A percentile compares a stretch with the other conserved stretches of the same genome.
phyloP scores from a whole-genome alignment of 2,797 vertebrate species.

The Rhinichthys osculus region DNA sequence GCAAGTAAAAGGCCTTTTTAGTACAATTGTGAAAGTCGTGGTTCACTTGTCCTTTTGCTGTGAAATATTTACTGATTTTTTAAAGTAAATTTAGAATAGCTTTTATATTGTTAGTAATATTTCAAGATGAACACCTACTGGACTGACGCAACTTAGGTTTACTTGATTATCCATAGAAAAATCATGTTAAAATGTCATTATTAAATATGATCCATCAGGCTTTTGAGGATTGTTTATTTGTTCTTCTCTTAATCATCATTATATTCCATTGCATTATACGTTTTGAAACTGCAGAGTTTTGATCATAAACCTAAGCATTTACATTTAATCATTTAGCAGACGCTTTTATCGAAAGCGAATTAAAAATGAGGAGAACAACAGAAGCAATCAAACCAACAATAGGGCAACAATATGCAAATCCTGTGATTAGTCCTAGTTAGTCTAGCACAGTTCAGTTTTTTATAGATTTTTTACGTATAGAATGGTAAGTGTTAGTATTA shows the following conservation, averaged over 20 bases:
- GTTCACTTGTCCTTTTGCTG: not conserved
- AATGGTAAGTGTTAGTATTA: no score
- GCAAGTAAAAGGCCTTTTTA: not conserved
- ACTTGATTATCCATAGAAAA: not conserved
- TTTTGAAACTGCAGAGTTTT: not conserved
- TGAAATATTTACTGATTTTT: not conserved
- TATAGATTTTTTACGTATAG: no score
- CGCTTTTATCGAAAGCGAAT: no score
- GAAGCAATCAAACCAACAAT: no score
- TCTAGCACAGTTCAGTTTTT: no score
- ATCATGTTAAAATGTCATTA: not conserved
- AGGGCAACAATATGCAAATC: no score
- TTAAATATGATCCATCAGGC: not conserved
- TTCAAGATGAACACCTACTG: not conserved
- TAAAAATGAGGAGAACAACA: no score
- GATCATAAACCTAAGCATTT: not conserved
- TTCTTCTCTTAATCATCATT: not conserved
- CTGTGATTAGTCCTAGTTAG: no score
- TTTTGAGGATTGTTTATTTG: no score
- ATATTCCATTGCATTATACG: not conserved
- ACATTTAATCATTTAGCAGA: not conserved
- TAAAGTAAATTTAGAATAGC: not conserved
- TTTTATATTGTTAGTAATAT: not conserved
- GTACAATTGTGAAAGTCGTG: not conserved
- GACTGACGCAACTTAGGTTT: not conserved